Conservation (phyloP, 2,113 vertebrate genomes). For the Ceratotherium simum region DNA sequence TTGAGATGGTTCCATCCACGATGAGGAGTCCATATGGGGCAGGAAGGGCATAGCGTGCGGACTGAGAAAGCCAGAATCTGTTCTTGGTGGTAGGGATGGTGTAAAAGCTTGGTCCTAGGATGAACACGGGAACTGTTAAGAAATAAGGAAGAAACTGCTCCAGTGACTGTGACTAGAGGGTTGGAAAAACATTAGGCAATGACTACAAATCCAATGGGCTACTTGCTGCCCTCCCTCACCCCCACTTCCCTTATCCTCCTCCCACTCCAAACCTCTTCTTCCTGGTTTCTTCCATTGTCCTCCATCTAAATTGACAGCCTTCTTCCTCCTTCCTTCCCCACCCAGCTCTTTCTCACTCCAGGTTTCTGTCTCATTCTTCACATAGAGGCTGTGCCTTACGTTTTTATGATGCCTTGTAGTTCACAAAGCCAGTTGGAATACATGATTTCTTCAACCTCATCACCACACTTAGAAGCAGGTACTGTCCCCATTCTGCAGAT, state of each 20-base stretch:
- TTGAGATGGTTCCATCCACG: background rate
- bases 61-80: background rate
- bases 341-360: conserved; percentile 45
- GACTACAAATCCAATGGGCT: background rate
- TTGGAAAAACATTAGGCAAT: conserved; percentile 34
- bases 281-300: conserved; percentile 63
- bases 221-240: conserved; percentile 15
- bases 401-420: background rate
- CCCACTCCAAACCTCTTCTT: conserved; percentile 66
- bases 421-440: background rate
- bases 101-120: background rate
- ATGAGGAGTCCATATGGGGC: background rate
- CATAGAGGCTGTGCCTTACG: conserved; percentile 14
- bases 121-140: conserved; percentile 5
- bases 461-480: background rate
- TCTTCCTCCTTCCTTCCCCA: conserved; percentile 60
- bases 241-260: conserved; percentile 65
- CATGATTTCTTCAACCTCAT: conserved; percentile 41
- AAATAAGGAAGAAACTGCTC: conserved; percentile 44
- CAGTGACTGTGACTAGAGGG: conserved; percentile 26
- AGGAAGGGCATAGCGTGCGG: background rate
- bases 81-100: background rate
- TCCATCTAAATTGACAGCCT: background rate
- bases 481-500: conserved; percentile 60
- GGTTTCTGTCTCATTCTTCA: conserved; percentile 63